A percentile compares a stretch with the other conserved stretches of the same genome.
Evolutionary conservation across 2,888 invertebrate genomes (phyloP).

Genomic region (Dinocampus coccinellae): DNA sequence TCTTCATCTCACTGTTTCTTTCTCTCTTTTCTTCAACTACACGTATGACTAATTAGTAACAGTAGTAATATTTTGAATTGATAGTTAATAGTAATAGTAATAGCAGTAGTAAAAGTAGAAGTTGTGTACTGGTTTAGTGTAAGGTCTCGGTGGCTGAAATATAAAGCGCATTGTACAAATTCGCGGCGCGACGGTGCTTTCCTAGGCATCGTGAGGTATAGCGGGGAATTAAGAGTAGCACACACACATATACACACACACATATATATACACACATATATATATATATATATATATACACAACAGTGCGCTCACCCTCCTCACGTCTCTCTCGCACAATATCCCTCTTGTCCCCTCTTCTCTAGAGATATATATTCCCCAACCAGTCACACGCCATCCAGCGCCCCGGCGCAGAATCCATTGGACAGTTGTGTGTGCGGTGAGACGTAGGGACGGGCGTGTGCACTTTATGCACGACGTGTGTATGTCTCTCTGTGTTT

Average conservation of each 20-base stretch:
- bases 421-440: background rate
- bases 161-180: conserved; percentile 41
- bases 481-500: conserved; percentile 1
- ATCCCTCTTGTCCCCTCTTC: background rate
- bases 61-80: background rate
- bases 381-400: background rate
- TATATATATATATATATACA: too few species aligned
- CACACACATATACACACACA: too few species aligned
- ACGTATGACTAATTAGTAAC: background rate
- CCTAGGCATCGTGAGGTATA: conserved; percentile 33
- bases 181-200: conserved; percentile 34
- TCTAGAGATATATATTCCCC: background rate
- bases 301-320: background rate
- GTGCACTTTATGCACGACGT: background rate
- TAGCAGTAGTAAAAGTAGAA: background rate
- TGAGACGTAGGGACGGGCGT: conserved; percentile 1
- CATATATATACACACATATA: too few species aligned
- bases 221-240: conserved; percentile 35
- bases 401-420: background rate
- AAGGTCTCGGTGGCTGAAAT: conserved; percentile 33
- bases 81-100: background rate
- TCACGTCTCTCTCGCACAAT: background rate
- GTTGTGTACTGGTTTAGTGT: conserved; percentile 30
- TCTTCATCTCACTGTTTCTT: too few species aligned
- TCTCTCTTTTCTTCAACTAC: background rate